A percentile compares a stretch with the other conserved stretches of the same genome.
Conservation (phyloP, 2,888 invertebrate genomes). For the Epiblema foenella region DNA sequence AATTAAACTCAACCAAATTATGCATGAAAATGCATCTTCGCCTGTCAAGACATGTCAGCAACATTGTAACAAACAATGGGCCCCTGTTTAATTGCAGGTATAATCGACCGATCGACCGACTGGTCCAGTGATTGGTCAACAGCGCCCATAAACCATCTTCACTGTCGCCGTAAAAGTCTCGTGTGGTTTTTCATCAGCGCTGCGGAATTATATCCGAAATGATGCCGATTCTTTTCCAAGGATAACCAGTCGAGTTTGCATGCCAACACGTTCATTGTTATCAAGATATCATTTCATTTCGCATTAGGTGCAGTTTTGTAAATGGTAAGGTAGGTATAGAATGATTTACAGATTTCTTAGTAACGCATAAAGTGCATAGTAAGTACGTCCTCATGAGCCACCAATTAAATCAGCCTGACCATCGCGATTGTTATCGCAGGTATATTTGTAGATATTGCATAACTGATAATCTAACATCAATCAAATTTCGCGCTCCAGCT, state of each 20-base stretch:
- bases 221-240: constrained; percentile 66
- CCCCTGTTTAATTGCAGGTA: constrained; percentile 67
- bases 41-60: constrained; percentile 23
- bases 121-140: constrained; percentile 59
- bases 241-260: constrained; percentile 48
- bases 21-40: background rate
- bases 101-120: constrained; percentile 66
- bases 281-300: background rate
- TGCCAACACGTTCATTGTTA: constrained; percentile 22
- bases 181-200: constrained; percentile 78
- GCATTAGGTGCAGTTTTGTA: background rate
- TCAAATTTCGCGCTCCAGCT: background rate
- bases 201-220: constrained; percentile 73
- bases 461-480: background rate
- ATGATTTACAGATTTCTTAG: too few relatives aligned
- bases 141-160: constrained; percentile 69
- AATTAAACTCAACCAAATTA: background rate
- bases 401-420: background rate
- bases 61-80: constrained; percentile 52
- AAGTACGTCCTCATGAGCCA: too few relatives aligned
- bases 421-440: background rate
- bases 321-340: background rate
- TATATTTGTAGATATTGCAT: background rate
- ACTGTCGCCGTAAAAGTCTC: constrained; percentile 77
- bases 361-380: too few relatives aligned